Base-by-base conservation (phyloP, 2,888 invertebrate species). In the Tortricodes alternella region DNA sequence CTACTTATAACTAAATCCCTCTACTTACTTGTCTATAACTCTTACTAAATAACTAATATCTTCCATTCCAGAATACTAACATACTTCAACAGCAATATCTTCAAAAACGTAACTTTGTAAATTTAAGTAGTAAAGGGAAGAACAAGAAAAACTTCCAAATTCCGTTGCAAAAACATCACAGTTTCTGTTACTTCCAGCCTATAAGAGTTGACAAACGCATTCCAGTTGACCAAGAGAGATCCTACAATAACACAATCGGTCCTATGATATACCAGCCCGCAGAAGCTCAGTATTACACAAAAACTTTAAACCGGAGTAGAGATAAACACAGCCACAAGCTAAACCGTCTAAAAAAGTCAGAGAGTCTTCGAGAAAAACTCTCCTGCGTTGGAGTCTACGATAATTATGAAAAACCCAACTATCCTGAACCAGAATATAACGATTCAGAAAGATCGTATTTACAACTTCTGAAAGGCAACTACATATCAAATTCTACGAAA, bases 111-210 rank as follows among this genome's bases (percentile, higher is more conserved):
- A 91, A 91, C 87, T 92, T 89, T 74, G 89, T 92, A 89, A 89
- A 89, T 66, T 64, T 87, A 73, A 87, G 79, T 66, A 76, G 85
- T 56, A 90, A 90, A 76, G 87, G 88, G 37, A 90, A 90, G 67
- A 85, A 92, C 68, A 93, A 93, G 85, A 93, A 93, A 81, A 92
- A 92, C 63, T 93, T 93, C 65, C 93, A 93, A 88, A 92, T 93
- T 66, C 93, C 93, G 1, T 74, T 93, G 34, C 93, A 93, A 75
- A 93, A 93, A 74, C 92, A 93, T 68, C 93, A 93, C 78, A 93
- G 93, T 74, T 93, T 93, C 73, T 93, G 93, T 70, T 93, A 93
- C 67, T 93, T 93, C 66, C 93, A 93, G 83, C 93, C 93, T 4
- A 93, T 93, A 63, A 92, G 93, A 73, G 86, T 90, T 68, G 93